Evolutionary conservation across 1,140 invertebrate genomes (phyloP).

Genomic region (Xylocopa sonorina): DNA sequence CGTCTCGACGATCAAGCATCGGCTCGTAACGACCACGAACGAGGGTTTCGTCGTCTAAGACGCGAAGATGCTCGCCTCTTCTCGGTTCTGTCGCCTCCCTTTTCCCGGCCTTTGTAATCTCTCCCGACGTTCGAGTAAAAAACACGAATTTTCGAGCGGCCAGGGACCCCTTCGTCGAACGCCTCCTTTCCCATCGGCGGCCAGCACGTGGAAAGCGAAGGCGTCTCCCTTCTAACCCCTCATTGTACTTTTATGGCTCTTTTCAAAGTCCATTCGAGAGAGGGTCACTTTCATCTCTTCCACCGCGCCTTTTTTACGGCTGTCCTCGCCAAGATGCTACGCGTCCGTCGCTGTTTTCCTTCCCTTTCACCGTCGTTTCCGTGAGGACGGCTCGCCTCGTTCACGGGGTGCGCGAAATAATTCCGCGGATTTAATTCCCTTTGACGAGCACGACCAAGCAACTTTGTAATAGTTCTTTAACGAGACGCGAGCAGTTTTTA

Average conservation of each 20-base stretch:
- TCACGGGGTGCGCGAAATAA: not conserved
- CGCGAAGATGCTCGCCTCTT: slow-evolving; percentile 45
- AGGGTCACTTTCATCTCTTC: slow-evolving; percentile 59
- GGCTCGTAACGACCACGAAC: slow-evolving; percentile 2
- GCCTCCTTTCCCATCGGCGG: not conserved
- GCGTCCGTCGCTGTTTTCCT: not conserved
- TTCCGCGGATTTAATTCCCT: not conserved
- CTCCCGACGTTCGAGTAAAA: slow-evolving; percentile 44
- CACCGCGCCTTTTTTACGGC: slow-evolving; percentile 39
- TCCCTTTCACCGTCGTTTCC: not conserved
- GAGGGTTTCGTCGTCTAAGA: slow-evolving; percentile 33
- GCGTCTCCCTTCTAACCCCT: slow-evolving; percentile 48
- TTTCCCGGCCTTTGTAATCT: slow-evolving; percentile 55
- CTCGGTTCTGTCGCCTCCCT: slow-evolving; percentile 23
- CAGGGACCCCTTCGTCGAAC: slow-evolving; percentile 15
- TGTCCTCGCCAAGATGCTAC: slow-evolving; percentile 31
- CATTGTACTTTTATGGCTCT: slow-evolving; percentile 66
- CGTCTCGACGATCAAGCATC: slow-evolving; percentile 20
- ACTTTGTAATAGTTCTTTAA: no score
- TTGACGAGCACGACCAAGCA: not conserved
- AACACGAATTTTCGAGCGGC: slow-evolving; percentile 56
- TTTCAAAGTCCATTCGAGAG: slow-evolving; percentile 61
- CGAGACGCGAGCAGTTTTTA: not conserved
- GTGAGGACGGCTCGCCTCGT: not conserved
- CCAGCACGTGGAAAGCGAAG: slow-evolving; percentile 47